Conservation (phyloP, 2,888 invertebrate genomes). For the Chaetogeoica ovagalla region DNA sequence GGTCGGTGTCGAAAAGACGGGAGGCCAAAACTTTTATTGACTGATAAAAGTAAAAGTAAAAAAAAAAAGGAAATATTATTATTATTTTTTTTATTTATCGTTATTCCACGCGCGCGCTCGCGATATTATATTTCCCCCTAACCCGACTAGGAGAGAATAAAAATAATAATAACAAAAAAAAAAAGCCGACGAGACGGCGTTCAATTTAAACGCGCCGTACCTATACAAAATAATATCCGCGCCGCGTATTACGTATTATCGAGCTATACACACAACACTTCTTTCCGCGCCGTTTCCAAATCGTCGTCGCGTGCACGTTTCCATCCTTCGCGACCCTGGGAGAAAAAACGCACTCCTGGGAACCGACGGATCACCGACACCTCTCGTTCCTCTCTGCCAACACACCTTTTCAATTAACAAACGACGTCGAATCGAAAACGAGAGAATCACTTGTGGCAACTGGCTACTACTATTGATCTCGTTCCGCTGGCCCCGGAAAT, state of each 20-base stretch:
- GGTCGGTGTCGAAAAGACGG: slow-evolving; percentile 23
- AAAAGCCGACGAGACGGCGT: not conserved
- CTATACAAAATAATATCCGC: too few species aligned
- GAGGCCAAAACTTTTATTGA: slow-evolving; percentile 49
- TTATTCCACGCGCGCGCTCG: not conserved
- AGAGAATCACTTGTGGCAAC: too few species aligned
- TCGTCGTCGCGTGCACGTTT: too few species aligned
- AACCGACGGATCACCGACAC: not conserved
- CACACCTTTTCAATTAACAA: too few species aligned
- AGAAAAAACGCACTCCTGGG: not conserved
- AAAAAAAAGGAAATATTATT: slow-evolving; percentile 42
- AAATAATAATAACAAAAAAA: not conserved
- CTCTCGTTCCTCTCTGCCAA: not conserved
- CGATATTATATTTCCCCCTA: slow-evolving; percentile 2
- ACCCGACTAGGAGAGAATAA: not conserved
- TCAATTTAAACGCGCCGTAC: too few species aligned
- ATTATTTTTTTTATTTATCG: slow-evolving; percentile 43
- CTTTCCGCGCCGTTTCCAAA: too few species aligned
- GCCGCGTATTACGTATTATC: too few species aligned
- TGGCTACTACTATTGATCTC: too few species aligned
- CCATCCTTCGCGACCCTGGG: too few species aligned
- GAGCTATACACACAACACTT: too few species aligned
- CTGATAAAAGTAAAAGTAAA: slow-evolving; percentile 16
- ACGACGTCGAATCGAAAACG: too few species aligned
- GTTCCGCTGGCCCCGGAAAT: too few species aligned